These are phyloP conservation scores for Stylophora pistillata DNA, from an alignment of 64 coral and sea anemone genomes.

Conservation along the genomic window DNA sequence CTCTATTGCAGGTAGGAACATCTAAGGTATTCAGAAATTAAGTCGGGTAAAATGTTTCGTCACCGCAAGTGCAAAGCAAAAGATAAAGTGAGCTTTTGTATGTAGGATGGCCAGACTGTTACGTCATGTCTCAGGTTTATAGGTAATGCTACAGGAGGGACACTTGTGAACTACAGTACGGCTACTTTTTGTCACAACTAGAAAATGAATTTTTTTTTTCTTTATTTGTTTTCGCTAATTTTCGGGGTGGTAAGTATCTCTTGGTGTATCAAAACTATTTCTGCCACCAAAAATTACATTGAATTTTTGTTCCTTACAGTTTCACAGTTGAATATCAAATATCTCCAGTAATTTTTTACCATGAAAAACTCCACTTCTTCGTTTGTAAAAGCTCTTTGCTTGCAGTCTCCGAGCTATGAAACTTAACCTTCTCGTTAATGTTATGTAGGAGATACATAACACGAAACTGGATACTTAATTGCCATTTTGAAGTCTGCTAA, in stretches of 20 bases:
- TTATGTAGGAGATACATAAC: too few relatives aligned
- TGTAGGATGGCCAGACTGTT: neutral
- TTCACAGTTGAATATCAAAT: too few relatives aligned
- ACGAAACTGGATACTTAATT: too few relatives aligned
- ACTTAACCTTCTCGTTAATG: too few relatives aligned
- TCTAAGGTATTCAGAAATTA: neutral
- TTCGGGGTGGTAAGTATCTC: slow-evolving; percentile 6
- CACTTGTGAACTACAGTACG: neutral
- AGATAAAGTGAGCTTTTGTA: neutral
- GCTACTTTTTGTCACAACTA: neutral
- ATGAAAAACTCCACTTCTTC: too few relatives aligned
- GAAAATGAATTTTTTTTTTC: neutral
- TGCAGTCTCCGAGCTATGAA: too few relatives aligned
- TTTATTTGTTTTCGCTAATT: neutral
- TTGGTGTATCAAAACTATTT: neutral
- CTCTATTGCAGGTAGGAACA: neutral
- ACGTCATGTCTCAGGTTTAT: neutral
- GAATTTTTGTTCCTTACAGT: neutral
- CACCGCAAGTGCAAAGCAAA: neutral
- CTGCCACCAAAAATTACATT: neutral
- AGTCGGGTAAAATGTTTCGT: neutral
- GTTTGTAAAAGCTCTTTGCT: too few relatives aligned
- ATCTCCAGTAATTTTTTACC: too few relatives aligned
- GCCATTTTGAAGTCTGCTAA: too few relatives aligned
- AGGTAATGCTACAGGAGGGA: neutral